phyloP scores from a whole-genome alignment of 2,888 invertebrate species.

The Platerodrilus igneus region DNA sequence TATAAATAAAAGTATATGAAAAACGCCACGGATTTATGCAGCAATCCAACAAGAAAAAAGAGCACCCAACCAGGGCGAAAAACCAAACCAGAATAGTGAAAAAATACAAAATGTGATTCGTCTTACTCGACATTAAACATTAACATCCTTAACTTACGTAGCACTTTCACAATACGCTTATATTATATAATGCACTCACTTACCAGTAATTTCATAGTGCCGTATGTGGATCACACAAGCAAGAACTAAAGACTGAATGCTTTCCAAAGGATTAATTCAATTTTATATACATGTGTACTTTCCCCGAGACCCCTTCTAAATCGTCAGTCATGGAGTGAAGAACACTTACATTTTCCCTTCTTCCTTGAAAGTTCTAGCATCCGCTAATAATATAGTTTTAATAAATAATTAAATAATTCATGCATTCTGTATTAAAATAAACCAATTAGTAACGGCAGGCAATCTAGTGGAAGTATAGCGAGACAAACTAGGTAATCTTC shows the following conservation, averaged over 20 bases:
- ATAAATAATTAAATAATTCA: too few relatives aligned
- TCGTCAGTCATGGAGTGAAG: slow-evolving; percentile 31
- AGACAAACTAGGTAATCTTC: too few relatives aligned
- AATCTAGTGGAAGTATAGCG: too few relatives aligned
- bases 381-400: slow-evolving; percentile 33
- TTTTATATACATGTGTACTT: slow-evolving; percentile 44
- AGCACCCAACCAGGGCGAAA: too few relatives aligned
- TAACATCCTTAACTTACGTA: too few relatives aligned
- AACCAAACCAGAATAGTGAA: too few relatives aligned
- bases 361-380: slow-evolving; percentile 36
- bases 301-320: slow-evolving; percentile 34
- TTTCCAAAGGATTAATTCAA: slow-evolving; percentile 25
- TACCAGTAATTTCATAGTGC: slow-evolving; percentile 47
- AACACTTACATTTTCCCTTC: slow-evolving; percentile 32
- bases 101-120: slow-evolving; percentile 5
- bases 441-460: too few relatives aligned
- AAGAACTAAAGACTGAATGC: slow-evolving; percentile 41
- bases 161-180: not conserved
- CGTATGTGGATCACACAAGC: slow-evolving; percentile 21
- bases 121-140: slow-evolving; percentile 1
- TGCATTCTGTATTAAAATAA: too few relatives aligned
- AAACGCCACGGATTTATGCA: too few relatives aligned
- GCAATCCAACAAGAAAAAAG: too few relatives aligned
- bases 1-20: too few relatives aligned
- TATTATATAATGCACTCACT: slow-evolving; percentile 25